Base-by-base conservation (phyloP, 2,797 vertebrate genomes). In the Bucorvus abyssinicus region DNA sequence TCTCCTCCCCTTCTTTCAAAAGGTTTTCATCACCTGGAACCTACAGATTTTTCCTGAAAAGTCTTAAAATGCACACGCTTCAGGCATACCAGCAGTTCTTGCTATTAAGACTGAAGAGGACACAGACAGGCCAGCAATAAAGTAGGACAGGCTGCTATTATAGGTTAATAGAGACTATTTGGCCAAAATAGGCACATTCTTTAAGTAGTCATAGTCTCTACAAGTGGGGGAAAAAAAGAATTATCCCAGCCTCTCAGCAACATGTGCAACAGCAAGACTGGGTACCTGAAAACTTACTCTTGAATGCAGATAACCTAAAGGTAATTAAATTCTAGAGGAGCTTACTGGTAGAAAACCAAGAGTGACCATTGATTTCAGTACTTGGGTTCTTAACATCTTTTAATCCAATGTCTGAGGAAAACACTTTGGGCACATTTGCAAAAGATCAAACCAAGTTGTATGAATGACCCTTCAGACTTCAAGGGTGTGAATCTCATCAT, bases 251-350 rank as follows among this genome's bases (percentile, higher is more conserved):
- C 70, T 90, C 53, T 73, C 63, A 79, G 50, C 50, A 87, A 61
- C 13, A 27, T 5, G 14, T 36, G 74, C 40, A 67, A 70, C 61
- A 88, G 34, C 16, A 86, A 84, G 73, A 57, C 45, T 53, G 22
- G 29, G 64, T 90, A 84, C 55, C 76, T 86, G 61, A 94, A 95
- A 92, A 83, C 14, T 57, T 80, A 44, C 91, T 85, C 91, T 83
- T 93, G 91, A 91, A 96, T 96, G 79, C 55, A 84, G 88, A 95
- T 81, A 94, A 86, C 73, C 32, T 56, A 70, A 67, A 73, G 36
- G 30, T 86, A 91, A 86, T 61, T 88, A 69, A 93, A 95, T 79
- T 90, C 69, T 79, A 78, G 42, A 93, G 75, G 45, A 90, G 22
- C 10, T 79, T 87, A 76, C 38, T 70, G 16, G 30, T 50, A 30